Conservation (phyloP, 2,113 vertebrate genomes). For the Mastomys coucha region DNA sequence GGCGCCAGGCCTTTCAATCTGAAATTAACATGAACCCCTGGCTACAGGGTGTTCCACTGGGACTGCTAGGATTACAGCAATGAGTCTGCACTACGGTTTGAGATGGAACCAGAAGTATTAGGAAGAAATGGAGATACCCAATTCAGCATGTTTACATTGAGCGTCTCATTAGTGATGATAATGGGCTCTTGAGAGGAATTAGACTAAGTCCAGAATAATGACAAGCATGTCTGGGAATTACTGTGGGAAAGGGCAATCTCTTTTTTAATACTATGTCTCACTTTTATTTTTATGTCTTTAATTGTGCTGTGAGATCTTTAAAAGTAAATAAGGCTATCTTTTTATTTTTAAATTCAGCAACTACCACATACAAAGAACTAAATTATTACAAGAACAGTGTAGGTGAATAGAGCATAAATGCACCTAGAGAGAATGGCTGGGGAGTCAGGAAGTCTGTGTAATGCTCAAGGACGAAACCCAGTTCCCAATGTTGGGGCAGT, state of each 20-base stretch:
- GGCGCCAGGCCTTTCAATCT: background rate
- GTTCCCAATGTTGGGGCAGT: background rate
- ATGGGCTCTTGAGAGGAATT: constrained; percentile 27
- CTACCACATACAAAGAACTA: background rate
- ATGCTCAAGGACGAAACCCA: background rate
- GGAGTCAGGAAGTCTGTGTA: background rate
- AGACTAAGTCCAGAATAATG: background rate
- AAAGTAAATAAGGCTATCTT: background rate
- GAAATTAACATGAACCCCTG: constrained; percentile 54
- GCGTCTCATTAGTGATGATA: background rate
- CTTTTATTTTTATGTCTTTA: constrained; percentile 24
- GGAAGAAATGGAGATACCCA: constrained; percentile 36
- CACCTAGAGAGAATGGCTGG: background rate
- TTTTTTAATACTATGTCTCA: background rate
- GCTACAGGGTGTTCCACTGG: background rate
- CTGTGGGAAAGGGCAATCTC: background rate
- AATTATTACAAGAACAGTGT: background rate
- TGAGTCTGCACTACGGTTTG: constrained; percentile 19
- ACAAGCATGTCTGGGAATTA: constrained; percentile 8
- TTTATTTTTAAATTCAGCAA: constrained; percentile 36
- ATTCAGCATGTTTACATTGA: constrained; percentile 29
- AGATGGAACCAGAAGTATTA: constrained; percentile 45
- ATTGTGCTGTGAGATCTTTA: constrained; percentile 17
- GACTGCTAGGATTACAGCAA: constrained; percentile 43
- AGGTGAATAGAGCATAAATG: background rate